A percentile compares a stretch with the other conserved stretches of the same genome.
These are phyloP conservation scores for Galerucella pusilla DNA, from an alignment of 2,888 invertebrate genomes.

Conservation along the genomic window DNA sequence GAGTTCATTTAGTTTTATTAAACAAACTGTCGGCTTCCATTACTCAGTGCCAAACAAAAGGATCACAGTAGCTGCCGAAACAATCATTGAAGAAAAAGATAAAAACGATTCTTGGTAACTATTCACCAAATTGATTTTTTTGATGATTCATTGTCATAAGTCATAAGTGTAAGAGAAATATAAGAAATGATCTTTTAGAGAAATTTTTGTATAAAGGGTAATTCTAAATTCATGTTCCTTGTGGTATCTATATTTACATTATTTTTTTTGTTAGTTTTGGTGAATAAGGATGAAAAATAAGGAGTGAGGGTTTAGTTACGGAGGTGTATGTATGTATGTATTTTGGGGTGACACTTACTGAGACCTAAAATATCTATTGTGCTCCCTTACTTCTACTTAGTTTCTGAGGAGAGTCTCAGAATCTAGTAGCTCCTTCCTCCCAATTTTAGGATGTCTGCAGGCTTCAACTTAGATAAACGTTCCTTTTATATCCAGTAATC, in stretches of 20 bases:
- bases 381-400: too few species aligned
- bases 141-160: constrained; percentile 46
- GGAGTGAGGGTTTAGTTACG: too few species aligned
- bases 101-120: constrained; percentile 31
- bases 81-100: constrained; percentile 45
- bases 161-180: neutral
- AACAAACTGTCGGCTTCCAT: constrained; percentile 46
- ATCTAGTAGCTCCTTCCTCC: too few species aligned
- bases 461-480: too few species aligned
- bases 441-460: too few species aligned
- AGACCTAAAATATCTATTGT: rapidly evolving
- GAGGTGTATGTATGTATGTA: too few species aligned
- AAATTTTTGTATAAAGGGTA: constrained; percentile 18
- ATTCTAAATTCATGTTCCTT: neutral
- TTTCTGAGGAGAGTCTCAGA: too few species aligned
- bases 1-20: constrained; percentile 45
- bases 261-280: too few species aligned
- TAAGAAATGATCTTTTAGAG: too few species aligned
- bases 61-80: constrained; percentile 51
- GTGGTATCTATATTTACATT: neutral
- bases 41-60: constrained; percentile 50
- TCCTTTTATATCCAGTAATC: too few species aligned
- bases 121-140: constrained; percentile 34
- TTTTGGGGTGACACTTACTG: too few species aligned
- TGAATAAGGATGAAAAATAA: too few species aligned